Conservation (phyloP, 1,140 invertebrate species). For the Cotesia chilonis region DNA sequence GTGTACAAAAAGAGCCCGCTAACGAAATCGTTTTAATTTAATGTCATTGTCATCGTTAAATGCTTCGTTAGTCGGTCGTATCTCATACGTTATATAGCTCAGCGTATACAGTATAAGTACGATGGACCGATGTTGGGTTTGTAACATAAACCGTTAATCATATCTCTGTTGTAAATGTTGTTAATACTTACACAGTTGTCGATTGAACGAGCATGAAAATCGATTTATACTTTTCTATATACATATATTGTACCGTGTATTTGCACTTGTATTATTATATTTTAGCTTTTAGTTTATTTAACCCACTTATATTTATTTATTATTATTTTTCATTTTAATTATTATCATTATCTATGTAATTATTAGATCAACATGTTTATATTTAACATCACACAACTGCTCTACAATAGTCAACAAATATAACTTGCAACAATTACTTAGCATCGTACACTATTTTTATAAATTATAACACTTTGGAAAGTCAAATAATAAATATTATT, state of each 20-base stretch:
- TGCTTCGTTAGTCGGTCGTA: slow-evolving; percentile 50
- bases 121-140: slow-evolving; percentile 15
- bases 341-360: too few relatives aligned
- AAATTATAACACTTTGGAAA: too few relatives aligned
- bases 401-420: too few relatives aligned
- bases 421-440: too few relatives aligned
- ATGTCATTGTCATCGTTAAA: slow-evolving; percentile 50
- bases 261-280: not conserved
- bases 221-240: slow-evolving; percentile 6
- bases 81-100: slow-evolving; percentile 44
- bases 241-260: not conserved
- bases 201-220: slow-evolving; percentile 18
- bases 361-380: too few relatives aligned
- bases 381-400: too few relatives aligned
- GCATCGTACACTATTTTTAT: too few relatives aligned
- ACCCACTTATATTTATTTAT: slow-evolving; percentile 2
- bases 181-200: slow-evolving; percentile 27
- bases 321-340: too few relatives aligned
- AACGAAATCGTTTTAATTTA: slow-evolving; percentile 45
- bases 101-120: not conserved
- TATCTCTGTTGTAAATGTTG: slow-evolving; percentile 41
- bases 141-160: slow-evolving; percentile 38
- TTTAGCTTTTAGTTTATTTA: not conserved
- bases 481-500: too few relatives aligned
- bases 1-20: not conserved